Percentiles rank a stretch among this genome's conserved stretches.
phyloP scores from a whole-genome alignment of 1,140 invertebrate genomes.

The Drosophila azteca region DNA sequence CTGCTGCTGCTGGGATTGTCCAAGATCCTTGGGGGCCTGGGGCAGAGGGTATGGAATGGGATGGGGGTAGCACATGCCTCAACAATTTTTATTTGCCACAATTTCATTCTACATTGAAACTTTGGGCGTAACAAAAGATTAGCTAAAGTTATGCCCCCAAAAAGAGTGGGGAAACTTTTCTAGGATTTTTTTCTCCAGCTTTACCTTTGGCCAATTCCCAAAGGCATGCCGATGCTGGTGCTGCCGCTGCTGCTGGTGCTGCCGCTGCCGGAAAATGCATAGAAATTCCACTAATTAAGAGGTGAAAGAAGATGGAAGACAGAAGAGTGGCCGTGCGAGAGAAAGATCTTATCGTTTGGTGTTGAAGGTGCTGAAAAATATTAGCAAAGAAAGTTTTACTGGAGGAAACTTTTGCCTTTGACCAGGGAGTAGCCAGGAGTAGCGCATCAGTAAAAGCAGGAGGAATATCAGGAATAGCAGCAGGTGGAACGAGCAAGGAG shows the following conservation, averaged over 20 bases:
- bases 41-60: too few relatives aligned
- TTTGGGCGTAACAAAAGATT: slow-evolving; percentile 78
- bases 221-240: slow-evolving; percentile 15
- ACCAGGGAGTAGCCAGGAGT: slow-evolving; percentile 27
- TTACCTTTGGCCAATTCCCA: slow-evolving; percentile 38
- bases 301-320: slow-evolving; percentile 27
- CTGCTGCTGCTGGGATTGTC: slow-evolving; percentile 30
- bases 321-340: slow-evolving; percentile 43
- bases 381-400: slow-evolving; percentile 67
- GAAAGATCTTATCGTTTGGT: slow-evolving; percentile 67
- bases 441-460: slow-evolving; percentile 14
- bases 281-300: slow-evolving; percentile 78
- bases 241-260: slow-evolving; percentile 16
- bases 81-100: slow-evolving; percentile 76
- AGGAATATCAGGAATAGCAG: slow-evolving; percentile 10
- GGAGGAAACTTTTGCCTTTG: slow-evolving; percentile 70
- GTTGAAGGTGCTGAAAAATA: slow-evolving; percentile 77
- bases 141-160: slow-evolving; percentile 64
- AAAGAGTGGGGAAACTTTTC: slow-evolving; percentile 58
- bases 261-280: slow-evolving; percentile 58
- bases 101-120: slow-evolving; percentile 75
- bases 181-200: slow-evolving; percentile 12
- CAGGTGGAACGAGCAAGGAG: background rate
- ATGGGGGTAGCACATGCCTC: slow-evolving; percentile 34
- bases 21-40: slow-evolving; percentile 18